Percentiles rank a stretch among this genome's conserved stretches.
Conservation (phyloP, 2,888 invertebrate genomes). For the Ormia ochracea region DNA sequence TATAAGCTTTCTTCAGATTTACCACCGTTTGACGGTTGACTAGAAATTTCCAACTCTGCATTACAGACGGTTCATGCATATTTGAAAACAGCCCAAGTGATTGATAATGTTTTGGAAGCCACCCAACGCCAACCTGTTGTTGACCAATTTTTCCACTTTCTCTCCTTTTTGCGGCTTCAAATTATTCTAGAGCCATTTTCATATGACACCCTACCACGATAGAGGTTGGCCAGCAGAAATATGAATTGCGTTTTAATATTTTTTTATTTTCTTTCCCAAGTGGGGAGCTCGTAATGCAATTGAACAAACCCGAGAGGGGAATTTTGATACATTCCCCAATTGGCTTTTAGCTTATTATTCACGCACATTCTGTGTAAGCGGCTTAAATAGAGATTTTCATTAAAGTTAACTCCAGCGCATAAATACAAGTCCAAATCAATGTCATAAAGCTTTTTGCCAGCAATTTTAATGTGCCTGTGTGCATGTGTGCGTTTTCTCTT, state of each 20-base stretch:
- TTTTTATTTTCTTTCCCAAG: not conserved
- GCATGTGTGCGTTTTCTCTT: not conserved
- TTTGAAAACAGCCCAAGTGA: slow-evolving; percentile 17
- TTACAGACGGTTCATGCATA: not conserved
- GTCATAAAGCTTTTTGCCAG: slow-evolving; percentile 44
- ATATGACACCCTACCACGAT: slow-evolving; percentile 32
- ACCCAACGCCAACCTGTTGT: slow-evolving; percentile 50
- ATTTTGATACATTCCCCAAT: slow-evolving; percentile 5
- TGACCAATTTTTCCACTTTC: not conserved
- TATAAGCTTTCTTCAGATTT: not conserved
- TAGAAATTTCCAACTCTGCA: slow-evolving; percentile 1
- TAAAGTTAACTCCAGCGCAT: slow-evolving; percentile 65
- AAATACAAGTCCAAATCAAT: slow-evolving; percentile 66
- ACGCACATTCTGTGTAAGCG: slow-evolving; percentile 61
- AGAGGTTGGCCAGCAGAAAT: not conserved
- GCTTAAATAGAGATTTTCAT: slow-evolving; percentile 66
- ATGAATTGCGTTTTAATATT: slow-evolving; percentile 36
- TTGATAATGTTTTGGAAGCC: slow-evolving; percentile 35
- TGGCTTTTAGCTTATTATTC: slow-evolving; percentile 31
- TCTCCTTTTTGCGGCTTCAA: not conserved
- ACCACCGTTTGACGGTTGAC: slow-evolving; percentile 31
- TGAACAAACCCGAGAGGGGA: slow-evolving; percentile 5
- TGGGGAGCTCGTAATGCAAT: slow-evolving; percentile 1
- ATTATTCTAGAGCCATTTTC: slow-evolving; percentile 42
- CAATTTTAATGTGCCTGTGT: not conserved